Conservation (phyloP, 2,797 vertebrate genomes). For the Gambelia wislizenii region DNA sequence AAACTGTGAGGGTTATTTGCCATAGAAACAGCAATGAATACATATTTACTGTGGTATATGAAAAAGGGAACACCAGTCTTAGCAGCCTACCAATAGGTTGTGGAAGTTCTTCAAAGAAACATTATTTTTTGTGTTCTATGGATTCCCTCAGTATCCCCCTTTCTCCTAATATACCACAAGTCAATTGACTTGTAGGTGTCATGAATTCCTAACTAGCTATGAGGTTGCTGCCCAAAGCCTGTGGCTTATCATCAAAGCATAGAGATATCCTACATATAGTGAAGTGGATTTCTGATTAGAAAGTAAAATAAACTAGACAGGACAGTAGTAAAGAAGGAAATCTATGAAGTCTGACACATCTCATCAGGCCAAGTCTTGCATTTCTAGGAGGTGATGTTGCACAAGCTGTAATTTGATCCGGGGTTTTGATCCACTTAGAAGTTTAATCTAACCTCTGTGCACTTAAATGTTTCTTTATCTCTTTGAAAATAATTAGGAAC, state of each 20-base stretch:
- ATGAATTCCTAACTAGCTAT: conserved; percentile 29
- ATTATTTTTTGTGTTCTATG: neutral
- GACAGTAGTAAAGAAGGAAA: conserved; percentile 22
- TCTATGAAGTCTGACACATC: conserved; percentile 37
- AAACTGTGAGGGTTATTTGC: neutral
- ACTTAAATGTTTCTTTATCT: conserved; percentile 78
- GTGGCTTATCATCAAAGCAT: conserved; percentile 35
- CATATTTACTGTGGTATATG: neutral
- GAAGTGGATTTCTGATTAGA: conserved; percentile 15
- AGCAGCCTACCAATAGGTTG: neutral
- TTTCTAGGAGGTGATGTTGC: conserved; percentile 53
- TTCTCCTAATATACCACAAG: neutral
- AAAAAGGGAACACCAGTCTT: neutral
- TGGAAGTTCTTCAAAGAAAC: neutral
- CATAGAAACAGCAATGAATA: neutral
- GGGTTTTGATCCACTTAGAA: conserved; percentile 72
- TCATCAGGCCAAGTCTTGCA: conserved; percentile 14
- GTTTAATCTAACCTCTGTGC: conserved; percentile 74
- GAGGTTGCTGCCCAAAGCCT: conserved; percentile 36
- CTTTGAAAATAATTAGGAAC: conserved; percentile 81
- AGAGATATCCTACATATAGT: neutral
- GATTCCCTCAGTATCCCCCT: conserved; percentile 15
- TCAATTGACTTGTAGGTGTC: conserved; percentile 23
- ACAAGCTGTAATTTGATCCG: conserved; percentile 53
- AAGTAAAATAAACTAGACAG: conserved; percentile 26